Percentiles rank a stretch among this genome's conserved stretches.
These are phyloP conservation scores for Aldrovandia affinis DNA, from an alignment of 2,797 vertebrate genomes.

Conservation along the genomic window DNA sequence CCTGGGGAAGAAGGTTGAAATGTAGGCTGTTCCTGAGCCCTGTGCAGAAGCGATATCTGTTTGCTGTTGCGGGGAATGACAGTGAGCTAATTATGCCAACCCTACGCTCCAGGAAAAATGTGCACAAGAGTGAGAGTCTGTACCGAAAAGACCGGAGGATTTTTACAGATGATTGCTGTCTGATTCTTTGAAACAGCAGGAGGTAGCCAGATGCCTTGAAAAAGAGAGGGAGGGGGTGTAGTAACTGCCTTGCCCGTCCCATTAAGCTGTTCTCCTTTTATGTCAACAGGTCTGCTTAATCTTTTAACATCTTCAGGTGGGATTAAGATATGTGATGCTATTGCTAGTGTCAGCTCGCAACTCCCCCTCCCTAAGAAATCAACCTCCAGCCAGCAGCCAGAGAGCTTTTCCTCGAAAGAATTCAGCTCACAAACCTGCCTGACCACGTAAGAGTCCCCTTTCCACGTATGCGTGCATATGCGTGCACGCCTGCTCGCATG, in stretches of 20 bases:
- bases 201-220: slow-evolving; percentile 19
- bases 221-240: slow-evolving; percentile 1
- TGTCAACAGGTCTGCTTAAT: slow-evolving; percentile 35
- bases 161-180: slow-evolving; percentile 32
- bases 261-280: slow-evolving; percentile 25
- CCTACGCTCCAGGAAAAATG: too few species aligned
- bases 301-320: slow-evolving; percentile 21
- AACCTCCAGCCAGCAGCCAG: slow-evolving; percentile 2
- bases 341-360: neutral
- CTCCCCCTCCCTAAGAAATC: neutral
- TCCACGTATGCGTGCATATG: neutral
- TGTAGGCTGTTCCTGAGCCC: neutral
- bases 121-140: neutral
- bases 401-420: slow-evolving; percentile 31
- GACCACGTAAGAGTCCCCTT: neutral
- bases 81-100: neutral
- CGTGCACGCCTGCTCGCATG: slow-evolving; percentile 19
- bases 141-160: neutral
- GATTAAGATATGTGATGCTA: slow-evolving; percentile 20
- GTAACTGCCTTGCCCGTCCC: slow-evolving; percentile 4
- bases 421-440: slow-evolving; percentile 15
- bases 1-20: neutral
- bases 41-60: neutral
- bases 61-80: neutral
- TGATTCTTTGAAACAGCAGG: slow-evolving; percentile 36